Evolutionary conservation across 2,113 vertebrate genomes (phyloP), one percentile per base, ranked within the genome.

Genomic region (Oreochromis tanganicae): DNA sequence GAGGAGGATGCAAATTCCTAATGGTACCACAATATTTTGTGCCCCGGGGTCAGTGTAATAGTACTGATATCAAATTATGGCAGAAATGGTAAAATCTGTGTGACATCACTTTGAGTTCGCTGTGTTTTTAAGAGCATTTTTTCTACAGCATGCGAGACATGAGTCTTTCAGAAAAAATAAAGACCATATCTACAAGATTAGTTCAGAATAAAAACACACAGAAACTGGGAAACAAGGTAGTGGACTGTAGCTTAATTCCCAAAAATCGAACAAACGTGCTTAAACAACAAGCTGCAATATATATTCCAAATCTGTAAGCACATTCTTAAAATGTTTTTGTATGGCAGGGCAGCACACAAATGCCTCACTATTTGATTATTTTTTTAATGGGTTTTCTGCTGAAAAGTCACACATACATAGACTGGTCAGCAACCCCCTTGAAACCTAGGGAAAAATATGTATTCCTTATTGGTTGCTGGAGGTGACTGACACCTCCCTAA

Each of bases 21-120:
- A 14, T 71, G 73, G 85, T 88, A 85, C 88, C 88, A 87, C 80
- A 24, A 29, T 59, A 88, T 41, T 87, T 91, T 88, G 81, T 80
- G 86, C 85, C 48, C 83, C 48, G 27, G 34, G 84, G 80, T 85
- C 55, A 48, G 6, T 13, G 27, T 13, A 66, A 29, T 21, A 32
- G 46, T 56, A 59, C 82, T 38, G 89, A 88, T 34, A 80, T 10
- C 13, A 79, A 73, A 81, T 83, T 61, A 57, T 73, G 17, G 5
- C 17, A 48, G 80, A 29, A 75, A 86, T 75, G 34, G 85, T 83
- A 36, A 41, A 63, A 83, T 21, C 11, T 19, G 16, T 29, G 27
- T 0, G 43, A 50, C 16, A 12, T 75, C 71, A 75, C 5, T 29
- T 29, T 29, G 24, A 48, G 24, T 83, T 54, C 10, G 19, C 24